These are phyloP conservation scores for Spongia lamella DNA, from an alignment of 37 sponge, comb jelly and placozoan genomes.

Conservation along the genomic window DNA sequence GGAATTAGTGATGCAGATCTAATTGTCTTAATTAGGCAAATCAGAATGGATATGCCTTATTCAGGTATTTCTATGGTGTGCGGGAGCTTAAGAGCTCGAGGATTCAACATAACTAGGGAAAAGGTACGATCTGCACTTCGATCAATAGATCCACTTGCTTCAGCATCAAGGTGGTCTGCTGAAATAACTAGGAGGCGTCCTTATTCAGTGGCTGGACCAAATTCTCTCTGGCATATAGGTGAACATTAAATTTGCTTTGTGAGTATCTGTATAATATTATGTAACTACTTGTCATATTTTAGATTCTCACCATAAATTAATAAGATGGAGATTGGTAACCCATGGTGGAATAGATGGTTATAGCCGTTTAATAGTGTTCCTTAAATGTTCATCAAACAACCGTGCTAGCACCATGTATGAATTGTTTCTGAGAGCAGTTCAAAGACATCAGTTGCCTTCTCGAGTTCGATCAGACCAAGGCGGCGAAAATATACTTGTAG, in stretches of 20 bases:
- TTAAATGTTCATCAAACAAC: conserved; percentile 25
- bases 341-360: conserved; percentile 23
- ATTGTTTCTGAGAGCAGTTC: conserved; percentile 9
- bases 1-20: conserved; percentile 13
- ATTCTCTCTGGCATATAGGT: conserved; percentile 38
- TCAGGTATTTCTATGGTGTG: conserved; percentile 12
- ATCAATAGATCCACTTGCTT: conserved; percentile 6
- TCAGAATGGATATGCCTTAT: conserved; percentile 1
- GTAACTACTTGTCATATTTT: not conserved
- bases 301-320: no score
- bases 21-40: not conserved
- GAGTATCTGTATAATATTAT: no score
- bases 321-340: no score
- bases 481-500: conserved; percentile 33
- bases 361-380: conserved; percentile 20
- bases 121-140: conserved; percentile 3
- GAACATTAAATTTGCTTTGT: not conserved
- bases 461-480: conserved; percentile 41
- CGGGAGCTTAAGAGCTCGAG: conserved; percentile 13
- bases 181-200: conserved; percentile 7
- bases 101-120: conserved; percentile 13
- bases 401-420: conserved; percentile 20
- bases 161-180: conserved; percentile 14
- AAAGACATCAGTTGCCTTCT: conserved; percentile 6
- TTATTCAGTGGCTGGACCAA: conserved; percentile 21